Base-by-base conservation (phyloP, 2,797 vertebrate genomes). In the Denticeps clupeoides region DNA sequence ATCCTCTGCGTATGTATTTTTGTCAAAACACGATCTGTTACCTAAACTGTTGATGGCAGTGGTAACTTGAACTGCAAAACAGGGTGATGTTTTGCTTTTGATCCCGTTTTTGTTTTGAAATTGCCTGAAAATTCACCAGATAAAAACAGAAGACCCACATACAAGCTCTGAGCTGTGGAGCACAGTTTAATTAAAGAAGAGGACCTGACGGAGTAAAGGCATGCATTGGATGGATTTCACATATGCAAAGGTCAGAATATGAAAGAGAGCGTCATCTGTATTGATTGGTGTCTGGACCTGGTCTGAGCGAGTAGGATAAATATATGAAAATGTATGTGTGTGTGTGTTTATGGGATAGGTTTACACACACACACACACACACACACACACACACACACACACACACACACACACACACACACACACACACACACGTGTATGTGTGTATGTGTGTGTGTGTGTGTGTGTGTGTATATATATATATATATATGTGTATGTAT, bases 1-100 rank as follows among this genome's bases (percentile, higher is more conserved):
- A 84, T 82, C 83, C 71, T 23, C 49, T 25, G 37, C 24, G 53
- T 25, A 45, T 28, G 29, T 60, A 22, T 24, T 51, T 35, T 52
- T 51, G 49, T 49, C 50, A 56, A 64, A 64, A 64, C 54, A 61
- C 47, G 49, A 47, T 54, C 46, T 32, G 26, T 9, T 21, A 21
- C 16, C 5, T 21, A 4, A 35, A 19, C 4, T 21, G 9, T 9
- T 38, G 35, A 38, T 38, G 16, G 32, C 26, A 23, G 16, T 9
- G 27, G 19, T 24, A 11, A 44, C 27, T 21, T n/a, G 27, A 12
- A 21, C 24, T 13, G 23, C 8, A 19, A 24, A 23, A 28, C 38
- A 38, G 38, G 16, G 38, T 38, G 16, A 5, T 16, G 35, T 5
- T 13, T 16, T 38, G 35, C 38, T 38, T 38, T 38, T 38, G 9